Evolutionary conservation across 2,888 invertebrate genomes (phyloP).

Genomic region (Caenorhabditis drosophilae): DNA sequence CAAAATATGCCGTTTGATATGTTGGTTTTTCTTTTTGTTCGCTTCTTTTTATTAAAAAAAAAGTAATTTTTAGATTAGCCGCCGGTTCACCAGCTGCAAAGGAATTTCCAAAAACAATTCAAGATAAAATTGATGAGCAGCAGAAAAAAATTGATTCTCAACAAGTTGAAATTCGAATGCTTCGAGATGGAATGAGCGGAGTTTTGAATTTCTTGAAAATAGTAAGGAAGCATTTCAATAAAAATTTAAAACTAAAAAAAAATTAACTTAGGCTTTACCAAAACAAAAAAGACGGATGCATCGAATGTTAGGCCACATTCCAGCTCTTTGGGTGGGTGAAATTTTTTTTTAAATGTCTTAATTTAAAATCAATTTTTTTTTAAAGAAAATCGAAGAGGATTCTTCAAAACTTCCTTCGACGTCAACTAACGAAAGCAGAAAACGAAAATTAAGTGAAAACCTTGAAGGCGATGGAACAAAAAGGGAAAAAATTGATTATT

Average conservation of each 20-base stretch:
- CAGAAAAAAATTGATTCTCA: constrained; percentile 1
- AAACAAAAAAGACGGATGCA: not conserved
- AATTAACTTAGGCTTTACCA: not conserved
- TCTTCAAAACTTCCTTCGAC: no score
- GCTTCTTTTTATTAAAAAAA: not conserved
- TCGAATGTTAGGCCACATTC: not conserved
- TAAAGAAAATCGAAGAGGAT: no score
- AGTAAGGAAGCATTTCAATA: not conserved
- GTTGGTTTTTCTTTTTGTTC: not conserved
- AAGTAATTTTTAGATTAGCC: not conserved
- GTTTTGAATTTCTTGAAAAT: constrained; percentile 1
- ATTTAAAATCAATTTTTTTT: no score
- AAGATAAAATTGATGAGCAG: constrained; percentile 4
- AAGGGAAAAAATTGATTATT: no score
- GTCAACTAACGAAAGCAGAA: no score
- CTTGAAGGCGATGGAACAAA: no score
- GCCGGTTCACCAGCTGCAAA: no score
- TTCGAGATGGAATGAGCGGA: constrained; percentile 6
- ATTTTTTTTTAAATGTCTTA: no score
- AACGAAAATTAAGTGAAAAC: no score
- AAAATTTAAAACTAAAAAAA: not conserved
- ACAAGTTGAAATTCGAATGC: constrained; percentile 1
- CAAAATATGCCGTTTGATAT: not conserved
- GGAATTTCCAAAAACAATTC: constrained; percentile 3
- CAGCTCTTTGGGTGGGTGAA: no score